Conservation (phyloP, 2,888 invertebrate species). For the Acanthacorydalis orientalis region DNA sequence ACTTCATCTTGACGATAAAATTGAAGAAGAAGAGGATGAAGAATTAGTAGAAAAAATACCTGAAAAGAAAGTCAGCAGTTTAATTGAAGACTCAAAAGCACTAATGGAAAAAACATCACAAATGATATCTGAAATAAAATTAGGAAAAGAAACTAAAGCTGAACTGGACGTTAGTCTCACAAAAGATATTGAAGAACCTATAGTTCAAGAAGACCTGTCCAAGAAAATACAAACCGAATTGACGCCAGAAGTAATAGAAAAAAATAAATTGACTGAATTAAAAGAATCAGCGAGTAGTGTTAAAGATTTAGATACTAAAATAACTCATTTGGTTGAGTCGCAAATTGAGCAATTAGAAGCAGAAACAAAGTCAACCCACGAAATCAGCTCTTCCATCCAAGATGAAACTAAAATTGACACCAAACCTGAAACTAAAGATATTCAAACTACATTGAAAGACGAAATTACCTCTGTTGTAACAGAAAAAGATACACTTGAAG, state of each 20-base stretch:
- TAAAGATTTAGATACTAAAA: no score
- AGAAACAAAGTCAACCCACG: no score
- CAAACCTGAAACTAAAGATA: no score
- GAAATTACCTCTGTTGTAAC: background rate
- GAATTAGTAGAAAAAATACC: constrained; percentile 7
- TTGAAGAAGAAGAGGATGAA: constrained; percentile 9
- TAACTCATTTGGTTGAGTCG: no score
- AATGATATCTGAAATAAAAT: constrained; percentile 23
- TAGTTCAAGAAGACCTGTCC: background rate
- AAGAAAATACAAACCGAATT: background rate
- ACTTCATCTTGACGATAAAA: constrained; percentile 10
- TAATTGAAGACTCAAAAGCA: constrained; percentile 22
- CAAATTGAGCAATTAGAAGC: no score
- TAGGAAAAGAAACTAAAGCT: constrained; percentile 13
- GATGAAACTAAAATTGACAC: no score
- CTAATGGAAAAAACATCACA: constrained; percentile 22
- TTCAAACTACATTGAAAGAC: background rate
- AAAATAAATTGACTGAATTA: constrained; percentile 11
- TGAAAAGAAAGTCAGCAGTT: constrained; percentile 17
- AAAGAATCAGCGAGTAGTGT: constrained; percentile 8
- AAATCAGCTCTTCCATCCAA: no score
- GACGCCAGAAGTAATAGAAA: constrained; percentile 8
- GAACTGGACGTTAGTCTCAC: constrained; percentile 11
- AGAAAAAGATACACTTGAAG: background rate
- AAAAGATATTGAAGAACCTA: constrained; percentile 7